phyloP scores from a whole-genome alignment of 2,888 invertebrate genomes.

The Poecilus cupreus region DNA sequence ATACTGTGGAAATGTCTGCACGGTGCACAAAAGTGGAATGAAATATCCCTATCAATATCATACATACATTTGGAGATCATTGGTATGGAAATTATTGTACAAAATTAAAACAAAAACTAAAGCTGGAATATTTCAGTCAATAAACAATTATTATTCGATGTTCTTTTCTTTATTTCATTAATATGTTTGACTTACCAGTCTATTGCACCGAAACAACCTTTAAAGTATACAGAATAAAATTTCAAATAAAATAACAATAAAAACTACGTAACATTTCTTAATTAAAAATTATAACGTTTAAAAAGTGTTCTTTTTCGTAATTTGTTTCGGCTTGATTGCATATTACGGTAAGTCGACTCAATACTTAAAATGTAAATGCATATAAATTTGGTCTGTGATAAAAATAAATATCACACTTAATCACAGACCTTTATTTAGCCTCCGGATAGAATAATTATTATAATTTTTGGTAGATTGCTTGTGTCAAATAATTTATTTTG shows the following conservation, averaged over 20 bases:
- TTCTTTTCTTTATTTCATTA: constrained; percentile 44
- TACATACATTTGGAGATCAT: constrained; percentile 53
- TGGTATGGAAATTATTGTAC: constrained; percentile 6
- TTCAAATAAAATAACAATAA: neutral
- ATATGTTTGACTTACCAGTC: neutral
- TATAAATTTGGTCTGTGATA: constrained; percentile 23
- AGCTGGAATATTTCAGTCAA: constrained; percentile 27
- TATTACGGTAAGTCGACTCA: neutral
- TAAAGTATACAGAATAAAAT: constrained; percentile 7
- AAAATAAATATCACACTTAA: constrained; percentile 40
- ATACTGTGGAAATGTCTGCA: constrained; percentile 52
- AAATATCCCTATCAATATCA: constrained; percentile 48
- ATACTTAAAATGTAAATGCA: neutral
- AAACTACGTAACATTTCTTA: too few species aligned
- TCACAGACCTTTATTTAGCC: constrained; percentile 38
- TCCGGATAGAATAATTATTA: neutral
- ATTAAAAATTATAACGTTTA: neutral
- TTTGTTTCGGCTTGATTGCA: too few species aligned
- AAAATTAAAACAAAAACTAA: constrained; percentile 37
- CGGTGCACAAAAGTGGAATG: constrained; percentile 59
- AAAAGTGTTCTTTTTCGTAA: neutral
- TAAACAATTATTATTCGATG: constrained; percentile 44
- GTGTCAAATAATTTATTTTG: neutral
- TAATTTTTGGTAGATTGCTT: neutral
- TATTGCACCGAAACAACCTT: neutral